Base-by-base conservation (phyloP, 1,140 invertebrate genomes). In the Euwallacea similis region DNA sequence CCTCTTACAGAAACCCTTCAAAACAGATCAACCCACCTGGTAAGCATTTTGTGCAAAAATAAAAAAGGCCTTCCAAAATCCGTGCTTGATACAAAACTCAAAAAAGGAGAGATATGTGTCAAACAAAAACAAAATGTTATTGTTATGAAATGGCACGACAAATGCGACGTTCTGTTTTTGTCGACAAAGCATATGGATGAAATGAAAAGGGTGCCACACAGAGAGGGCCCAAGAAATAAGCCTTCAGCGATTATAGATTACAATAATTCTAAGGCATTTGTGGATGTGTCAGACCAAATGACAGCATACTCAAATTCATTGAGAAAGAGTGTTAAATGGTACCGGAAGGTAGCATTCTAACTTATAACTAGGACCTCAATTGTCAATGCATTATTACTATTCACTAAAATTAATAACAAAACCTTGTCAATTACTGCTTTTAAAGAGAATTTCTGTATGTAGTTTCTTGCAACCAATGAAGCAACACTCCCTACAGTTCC, bases 61-160 rank as follows among this genome's bases (percentile, higher is more conserved):
- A 58, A 56, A 53, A 81, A 79, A 74, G 73, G 74, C 64, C 74
- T 80, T 47, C 80, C 81, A 13, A 77, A 79, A 71, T 76, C 10
- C 11, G 47, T 70, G 13, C 8, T 42, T n/a, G 8, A 43, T n/a
- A 11, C 44, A 7, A 62, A 63, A 63, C 15, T 70, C 7, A 61
- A 67, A 61, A 69, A 63, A 67, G 56, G 63, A 33, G 71, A 75
- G 66, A 63, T 63, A 9, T 62, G 46, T 15, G 55, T 41, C 7
- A 66, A 69, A 67, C 55, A 75, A 64, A 66, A 54, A 59, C 16
- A 59, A 15, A 60, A 60, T 10, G 80, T 82, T 72, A 80, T 77
- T 56, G 69, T 82, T 42, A 55, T 78, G 42, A 82, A 83, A 79
- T 82, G 82, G 79, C 73, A 72, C 33, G 80, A 82, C 65, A 81